These are phyloP conservation scores for Polypedilum pembai DNA, from an alignment of 1,140 invertebrate genomes.

Conservation along the genomic window DNA sequence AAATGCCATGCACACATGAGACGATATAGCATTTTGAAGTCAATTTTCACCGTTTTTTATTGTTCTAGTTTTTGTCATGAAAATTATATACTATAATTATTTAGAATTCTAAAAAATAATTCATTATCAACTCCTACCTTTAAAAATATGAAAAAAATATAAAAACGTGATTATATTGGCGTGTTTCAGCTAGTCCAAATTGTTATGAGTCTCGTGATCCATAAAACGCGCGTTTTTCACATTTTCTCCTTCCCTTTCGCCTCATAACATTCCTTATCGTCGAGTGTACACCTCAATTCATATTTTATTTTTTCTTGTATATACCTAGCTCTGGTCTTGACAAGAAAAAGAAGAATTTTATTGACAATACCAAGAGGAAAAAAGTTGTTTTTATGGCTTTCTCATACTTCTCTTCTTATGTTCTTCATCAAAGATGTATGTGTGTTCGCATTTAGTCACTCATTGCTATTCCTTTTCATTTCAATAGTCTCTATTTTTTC, in stretches of 20 bases:
- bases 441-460: too few species aligned
- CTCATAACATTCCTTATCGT: neutral
- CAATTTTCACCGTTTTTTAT: neutral
- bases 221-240: neutral
- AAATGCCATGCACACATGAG: conserved; percentile 3
- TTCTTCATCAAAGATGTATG: too few species aligned
- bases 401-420: neutral
- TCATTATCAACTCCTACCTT: neutral
- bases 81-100: neutral
- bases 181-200: neutral
- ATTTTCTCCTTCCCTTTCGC: neutral
- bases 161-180: neutral
- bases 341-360: neutral
- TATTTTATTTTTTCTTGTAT: neutral
- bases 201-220: conserved; percentile 7
- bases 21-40: neutral
- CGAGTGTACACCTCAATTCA: neutral
- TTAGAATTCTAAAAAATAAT: neutral
- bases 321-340: neutral
- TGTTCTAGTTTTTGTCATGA: neutral
- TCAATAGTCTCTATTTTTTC: too few species aligned
- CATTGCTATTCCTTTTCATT: too few species aligned
- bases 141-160: neutral
- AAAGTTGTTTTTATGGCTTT: neutral
- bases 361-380: conserved; percentile 1